phyloP scores from a whole-genome alignment of 2,888 invertebrate species.

The Pachycephus smyrnensis region DNA sequence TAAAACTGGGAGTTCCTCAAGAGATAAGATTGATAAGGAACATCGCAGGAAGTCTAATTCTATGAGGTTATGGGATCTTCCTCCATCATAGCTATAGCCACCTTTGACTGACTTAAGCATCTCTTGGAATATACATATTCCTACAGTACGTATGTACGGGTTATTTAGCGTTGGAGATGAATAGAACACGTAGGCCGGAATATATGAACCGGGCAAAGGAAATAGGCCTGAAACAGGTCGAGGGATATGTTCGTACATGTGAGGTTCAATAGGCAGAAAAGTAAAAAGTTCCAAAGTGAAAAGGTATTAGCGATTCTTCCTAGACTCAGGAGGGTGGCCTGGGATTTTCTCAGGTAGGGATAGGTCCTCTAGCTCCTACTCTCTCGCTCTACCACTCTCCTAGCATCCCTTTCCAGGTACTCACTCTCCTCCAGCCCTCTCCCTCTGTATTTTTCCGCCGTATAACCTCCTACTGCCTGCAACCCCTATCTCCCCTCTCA shows the following conservation, averaged over 20 bases:
- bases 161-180: background rate
- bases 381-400: background rate
- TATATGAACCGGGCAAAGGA: background rate
- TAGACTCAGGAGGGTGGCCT: background rate
- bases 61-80: background rate
- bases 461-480: background rate
- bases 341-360: background rate
- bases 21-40: background rate
- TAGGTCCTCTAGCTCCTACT: background rate
- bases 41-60: background rate
- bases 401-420: background rate
- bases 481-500: background rate
- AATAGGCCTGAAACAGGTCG: background rate
- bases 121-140: background rate
- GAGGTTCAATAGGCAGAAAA: constrained; percentile 2
- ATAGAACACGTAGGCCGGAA: background rate
- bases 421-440: background rate
- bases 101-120: background rate
- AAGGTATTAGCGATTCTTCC: constrained; percentile 4
- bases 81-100: background rate
- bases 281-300: background rate
- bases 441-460: background rate
- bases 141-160: background rate
- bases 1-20: background rate
- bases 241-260: background rate